Evolutionary conservation across 2,888 invertebrate genomes (phyloP), one percentile per base, ranked within the genome.

Genomic region (Polyommatus iphigenia): DNA sequence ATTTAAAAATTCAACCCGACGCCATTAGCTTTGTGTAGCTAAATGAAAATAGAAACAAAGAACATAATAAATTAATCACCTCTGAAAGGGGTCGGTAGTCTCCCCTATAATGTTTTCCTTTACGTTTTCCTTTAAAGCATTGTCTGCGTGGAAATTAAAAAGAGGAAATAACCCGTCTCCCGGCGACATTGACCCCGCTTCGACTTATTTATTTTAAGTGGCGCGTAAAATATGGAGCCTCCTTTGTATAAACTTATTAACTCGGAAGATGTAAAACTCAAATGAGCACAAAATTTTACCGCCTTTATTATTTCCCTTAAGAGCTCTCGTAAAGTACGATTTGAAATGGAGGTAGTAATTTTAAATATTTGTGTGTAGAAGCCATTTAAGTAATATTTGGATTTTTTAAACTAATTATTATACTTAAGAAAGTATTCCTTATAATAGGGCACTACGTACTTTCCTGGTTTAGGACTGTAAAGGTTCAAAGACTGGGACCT

Each of bases 51-150:
- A 89, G 89, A 91, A 91, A 93, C 91, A 92, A 91, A 91, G 91
- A 89, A 89, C 89, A 89, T 92, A 91, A 93, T 93, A 93, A 93
- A 94, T 94, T 93, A 93, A 93, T 94, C 93, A 92, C 91, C 87
- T 85, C 86, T 83, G 84, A 87, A 90, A 91, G 90, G 93, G 93
- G 91, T 91, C 86, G 86, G 83, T 84, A 83, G 85, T 85, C 87
- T 89, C 91, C 91, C 92, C 90, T 90, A 88, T 88, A 88, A 90
- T 91, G 91, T 91, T 93, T 92, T 91, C 90, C 91, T 91, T 91
- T 87, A 90, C 91, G 91, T 91, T 93, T 91, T 91, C 90, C 91
- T 91, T 90, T 87, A 88, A 88, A 91, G 91, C 91, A 91, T 91
- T 92, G 92, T 92, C 92, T 92, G 91, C 85, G 78, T 89, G 91